phyloP scores from a whole-genome alignment of 2,888 invertebrate species.

The Epinotia demarniana region DNA sequence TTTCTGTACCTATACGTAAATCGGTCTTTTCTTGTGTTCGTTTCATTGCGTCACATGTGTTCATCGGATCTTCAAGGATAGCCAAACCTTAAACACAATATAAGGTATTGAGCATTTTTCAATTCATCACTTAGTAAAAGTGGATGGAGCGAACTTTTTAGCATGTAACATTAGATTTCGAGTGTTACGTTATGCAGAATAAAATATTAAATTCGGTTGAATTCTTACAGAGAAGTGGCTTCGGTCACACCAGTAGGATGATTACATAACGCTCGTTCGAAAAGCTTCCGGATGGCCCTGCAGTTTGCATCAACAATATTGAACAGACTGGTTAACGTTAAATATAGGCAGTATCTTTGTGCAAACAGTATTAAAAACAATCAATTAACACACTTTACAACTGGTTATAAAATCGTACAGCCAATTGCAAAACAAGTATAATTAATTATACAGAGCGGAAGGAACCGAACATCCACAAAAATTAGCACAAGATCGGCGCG shows the following conservation, averaged over 20 bases:
- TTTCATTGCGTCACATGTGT: not conserved
- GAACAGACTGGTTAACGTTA: no score
- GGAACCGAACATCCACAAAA: constrained; percentile 23
- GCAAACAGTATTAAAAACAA: no score
- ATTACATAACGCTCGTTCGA: no score
- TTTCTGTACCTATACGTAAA: no score
- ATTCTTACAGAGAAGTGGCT: no score
- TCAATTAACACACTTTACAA: not conserved
- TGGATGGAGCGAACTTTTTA: not conserved
- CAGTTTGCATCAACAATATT: no score
- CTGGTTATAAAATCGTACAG: not conserved
- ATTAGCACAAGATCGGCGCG: constrained; percentile 22
- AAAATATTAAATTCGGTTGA: no score
- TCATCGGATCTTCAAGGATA: not conserved
- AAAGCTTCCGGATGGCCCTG: no score
- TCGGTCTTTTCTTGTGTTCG: not conserved
- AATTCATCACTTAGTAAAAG: not conserved
- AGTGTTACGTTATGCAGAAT: no score
- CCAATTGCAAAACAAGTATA: constrained; percentile 17
- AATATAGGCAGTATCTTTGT: no score
- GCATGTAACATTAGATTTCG: not conserved
- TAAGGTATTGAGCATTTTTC: not conserved
- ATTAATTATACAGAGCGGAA: constrained; percentile 23
- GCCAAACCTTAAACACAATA: no score
- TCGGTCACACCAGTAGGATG: no score